Evolutionary conservation across 2,797 vertebrate species (phyloP).

Genomic region (Scolopax rusticola): DNA sequence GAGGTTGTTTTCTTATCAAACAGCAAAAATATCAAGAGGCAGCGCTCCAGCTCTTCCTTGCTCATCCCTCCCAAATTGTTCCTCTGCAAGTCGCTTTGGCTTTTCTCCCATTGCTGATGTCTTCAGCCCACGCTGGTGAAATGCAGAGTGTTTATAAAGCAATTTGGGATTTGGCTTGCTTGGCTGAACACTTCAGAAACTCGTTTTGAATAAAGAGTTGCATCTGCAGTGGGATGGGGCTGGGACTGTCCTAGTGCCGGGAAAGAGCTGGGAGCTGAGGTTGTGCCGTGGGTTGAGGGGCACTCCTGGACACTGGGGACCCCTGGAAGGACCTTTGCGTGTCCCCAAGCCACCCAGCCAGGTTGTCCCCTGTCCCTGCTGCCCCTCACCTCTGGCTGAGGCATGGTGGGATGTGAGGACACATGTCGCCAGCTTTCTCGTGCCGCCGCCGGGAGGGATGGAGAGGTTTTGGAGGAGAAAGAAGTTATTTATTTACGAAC

Average conservation of each 20-base stretch:
- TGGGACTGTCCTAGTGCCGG: not conserved
- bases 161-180: conserved; percentile 73
- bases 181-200: conserved; percentile 50
- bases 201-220: conserved; percentile 23
- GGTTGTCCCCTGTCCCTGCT: not conserved
- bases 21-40: not conserved
- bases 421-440: not conserved
- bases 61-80: not conserved
- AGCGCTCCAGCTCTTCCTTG: conserved; percentile 1
- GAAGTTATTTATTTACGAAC: not conserved
- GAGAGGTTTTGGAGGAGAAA: not conserved
- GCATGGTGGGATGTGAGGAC: rapidly evolving
- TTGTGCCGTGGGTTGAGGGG: not conserved
- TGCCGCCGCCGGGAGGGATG: not conserved
- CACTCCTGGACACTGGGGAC: rapidly evolving
- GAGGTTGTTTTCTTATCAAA: not conserved
- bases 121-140: conserved; percentile 33
- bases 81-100: conserved; percentile 23
- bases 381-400: not conserved
- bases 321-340: not conserved
- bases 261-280: not conserved
- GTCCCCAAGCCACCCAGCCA: rapidly evolving
- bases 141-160: conserved; percentile 61
- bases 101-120: conserved; percentile 39
- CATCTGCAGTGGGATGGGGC: not conserved